Conservation (phyloP, 53 echinoderm and acorn worm genomes). For the Glandiceps talaboti region DNA sequence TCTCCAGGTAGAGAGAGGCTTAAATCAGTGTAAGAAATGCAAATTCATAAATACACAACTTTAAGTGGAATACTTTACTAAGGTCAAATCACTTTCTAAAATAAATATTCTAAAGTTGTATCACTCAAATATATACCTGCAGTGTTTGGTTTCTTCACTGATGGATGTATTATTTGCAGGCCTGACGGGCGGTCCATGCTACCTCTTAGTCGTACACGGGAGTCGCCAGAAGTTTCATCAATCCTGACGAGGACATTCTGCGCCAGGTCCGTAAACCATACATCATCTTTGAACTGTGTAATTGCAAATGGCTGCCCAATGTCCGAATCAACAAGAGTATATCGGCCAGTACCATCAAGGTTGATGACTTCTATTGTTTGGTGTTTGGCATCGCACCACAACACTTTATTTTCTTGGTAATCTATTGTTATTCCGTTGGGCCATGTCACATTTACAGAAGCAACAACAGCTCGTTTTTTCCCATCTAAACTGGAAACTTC, state of each 20-base stretch:
- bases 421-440: constrained; percentile 63
- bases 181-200: constrained; percentile 39
- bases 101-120: too few species aligned
- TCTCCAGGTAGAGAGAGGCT: too few species aligned
- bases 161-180: constrained; percentile 45
- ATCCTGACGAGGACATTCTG: constrained; percentile 48
- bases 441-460: constrained; percentile 19
- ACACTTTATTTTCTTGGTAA: constrained; percentile 32
- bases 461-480: constrained; percentile 24
- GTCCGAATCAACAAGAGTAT: constrained; percentile 13
- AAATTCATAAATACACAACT: too few species aligned
- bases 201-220: constrained; percentile 40
- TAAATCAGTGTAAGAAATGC: too few species aligned
- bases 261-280: constrained; percentile 72
- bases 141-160: constrained; percentile 6
- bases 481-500: constrained; percentile 38
- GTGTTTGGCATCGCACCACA: constrained; percentile 52
- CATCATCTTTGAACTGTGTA: constrained; percentile 39
- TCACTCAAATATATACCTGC: background rate
- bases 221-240: constrained; percentile 30
- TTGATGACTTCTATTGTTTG: constrained; percentile 29
- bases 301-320: constrained; percentile 56
- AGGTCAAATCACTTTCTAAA: too few species aligned
- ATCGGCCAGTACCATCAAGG: constrained; percentile 41
- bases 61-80: too few species aligned